Conservation (phyloP, 1,140 invertebrate genomes). For the Micrasema minimum region DNA sequence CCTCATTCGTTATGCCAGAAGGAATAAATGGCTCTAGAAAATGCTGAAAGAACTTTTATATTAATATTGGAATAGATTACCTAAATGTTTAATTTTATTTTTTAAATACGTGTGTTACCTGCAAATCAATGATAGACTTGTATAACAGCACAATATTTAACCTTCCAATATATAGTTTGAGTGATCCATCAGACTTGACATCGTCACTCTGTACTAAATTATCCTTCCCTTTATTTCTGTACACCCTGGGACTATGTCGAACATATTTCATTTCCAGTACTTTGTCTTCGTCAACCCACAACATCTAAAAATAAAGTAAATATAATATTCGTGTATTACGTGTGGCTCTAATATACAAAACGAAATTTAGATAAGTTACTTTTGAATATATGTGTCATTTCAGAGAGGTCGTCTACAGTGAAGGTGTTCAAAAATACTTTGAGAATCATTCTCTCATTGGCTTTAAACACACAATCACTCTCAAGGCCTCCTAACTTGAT, state of each 20-base stretch:
- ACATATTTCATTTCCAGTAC: constrained; percentile 82
- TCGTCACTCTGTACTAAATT: constrained; percentile 60
- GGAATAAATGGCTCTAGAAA: constrained; percentile 75
- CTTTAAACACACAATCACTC: constrained; percentile 80
- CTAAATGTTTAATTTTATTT: no score
- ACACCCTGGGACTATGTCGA: constrained; percentile 71
- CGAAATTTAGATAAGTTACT: constrained; percentile 66
- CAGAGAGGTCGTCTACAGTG: constrained; percentile 77
- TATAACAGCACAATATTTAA: constrained; percentile 78
- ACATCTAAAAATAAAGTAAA: constrained; percentile 63
- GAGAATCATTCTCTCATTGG: constrained; percentile 82
- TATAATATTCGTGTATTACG: neutral
- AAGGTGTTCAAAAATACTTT: constrained; percentile 75
- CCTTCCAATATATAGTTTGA: constrained; percentile 77
- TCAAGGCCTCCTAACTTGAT: constrained; percentile 75
- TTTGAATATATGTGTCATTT: constrained; percentile 82
- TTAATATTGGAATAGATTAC: constrained; percentile 14
- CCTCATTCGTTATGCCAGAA: constrained; percentile 56
- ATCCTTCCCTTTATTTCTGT: constrained; percentile 64
- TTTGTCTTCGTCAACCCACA: constrained; percentile 80
- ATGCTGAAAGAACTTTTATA: constrained; percentile 66
- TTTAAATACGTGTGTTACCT: constrained; percentile 59
- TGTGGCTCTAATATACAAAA: neutral
- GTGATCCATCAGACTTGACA: constrained; percentile 74
- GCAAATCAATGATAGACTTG: constrained; percentile 77